phyloP scores from a whole-genome alignment of 35 echinoderm and acorn worm species.

The Diadema setosum region DNA sequence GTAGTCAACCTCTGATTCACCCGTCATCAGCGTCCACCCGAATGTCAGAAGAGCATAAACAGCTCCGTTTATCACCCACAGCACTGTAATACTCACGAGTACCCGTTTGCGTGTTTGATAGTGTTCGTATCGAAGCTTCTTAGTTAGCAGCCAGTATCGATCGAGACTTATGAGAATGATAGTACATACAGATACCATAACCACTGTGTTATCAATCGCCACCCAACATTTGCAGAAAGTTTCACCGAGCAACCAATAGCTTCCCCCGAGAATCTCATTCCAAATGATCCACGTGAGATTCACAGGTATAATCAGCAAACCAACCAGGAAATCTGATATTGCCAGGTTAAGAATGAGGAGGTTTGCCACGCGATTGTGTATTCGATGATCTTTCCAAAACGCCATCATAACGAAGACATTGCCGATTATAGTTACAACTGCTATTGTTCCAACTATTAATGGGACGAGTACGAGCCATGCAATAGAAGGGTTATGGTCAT shows the following conservation, averaged over 20 bases:
- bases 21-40: not conserved
- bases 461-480: not conserved
- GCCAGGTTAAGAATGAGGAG: conserved; percentile 49
- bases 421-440: conserved; percentile 6
- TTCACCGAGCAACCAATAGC: conserved; percentile 45
- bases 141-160: conserved; percentile 81
- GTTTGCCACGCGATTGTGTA: conserved; percentile 30
- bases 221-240: conserved; percentile 63
- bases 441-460: not conserved
- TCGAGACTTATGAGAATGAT: conserved; percentile 78
- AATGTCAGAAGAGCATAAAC: conserved; percentile 7
- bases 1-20: not conserved
- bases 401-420: conserved; percentile 33
- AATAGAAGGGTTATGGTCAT: not conserved
- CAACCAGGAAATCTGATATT: conserved; percentile 64
- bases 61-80: not conserved
- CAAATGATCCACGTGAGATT: conserved; percentile 39
- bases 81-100: not conserved
- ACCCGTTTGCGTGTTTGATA: conserved; percentile 56
- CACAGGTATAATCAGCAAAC: conserved; percentile 29
- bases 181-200: conserved; percentile 25
- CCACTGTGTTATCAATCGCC: conserved; percentile 42
- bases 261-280: not conserved
- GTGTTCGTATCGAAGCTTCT: conserved; percentile 33
- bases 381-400: not conserved